Percentiles rank a stretch among this genome's conserved stretches.
phyloP scores from a whole-genome alignment of 2,888 invertebrate genomes.

The Colletes collaris region DNA sequence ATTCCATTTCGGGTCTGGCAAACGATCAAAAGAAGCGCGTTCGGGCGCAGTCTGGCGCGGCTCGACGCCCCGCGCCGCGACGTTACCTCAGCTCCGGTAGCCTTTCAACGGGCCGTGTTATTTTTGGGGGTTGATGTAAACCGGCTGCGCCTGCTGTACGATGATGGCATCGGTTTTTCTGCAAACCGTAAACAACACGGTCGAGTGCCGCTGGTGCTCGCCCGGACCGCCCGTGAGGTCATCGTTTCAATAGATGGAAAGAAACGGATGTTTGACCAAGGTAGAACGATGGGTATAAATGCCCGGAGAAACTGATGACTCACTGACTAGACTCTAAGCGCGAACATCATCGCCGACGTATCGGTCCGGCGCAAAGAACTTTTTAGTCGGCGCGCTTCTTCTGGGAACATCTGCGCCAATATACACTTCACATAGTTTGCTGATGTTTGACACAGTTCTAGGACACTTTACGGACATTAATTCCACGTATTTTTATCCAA shows the following conservation, averaged over 20 bases:
- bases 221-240: slow-evolving; percentile 47
- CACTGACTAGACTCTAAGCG: background rate
- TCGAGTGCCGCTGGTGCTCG: background rate
- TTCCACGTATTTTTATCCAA: too few relatives aligned
- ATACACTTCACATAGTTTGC: too few relatives aligned
- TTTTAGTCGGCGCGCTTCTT: background rate
- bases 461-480: too few relatives aligned
- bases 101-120: slow-evolving; percentile 50
- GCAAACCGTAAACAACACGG: slow-evolving; percentile 28
- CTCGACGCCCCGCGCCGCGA: background rate
- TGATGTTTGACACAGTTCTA: too few relatives aligned
- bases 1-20: slow-evolving; percentile 42
- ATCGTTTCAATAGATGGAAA: slow-evolving; percentile 37
- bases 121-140: slow-evolving; percentile 66
- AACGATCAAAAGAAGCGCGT: slow-evolving; percentile 12
- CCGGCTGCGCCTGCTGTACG: slow-evolving; percentile 41
- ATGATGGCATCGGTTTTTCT: slow-evolving; percentile 47
- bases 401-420: background rate
- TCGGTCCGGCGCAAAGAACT: background rate
- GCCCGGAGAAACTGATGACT: slow-evolving; percentile 27
- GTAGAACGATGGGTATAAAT: slow-evolving; percentile 2
- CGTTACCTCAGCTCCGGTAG: background rate
- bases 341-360: background rate
- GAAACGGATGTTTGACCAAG: slow-evolving; percentile 42
- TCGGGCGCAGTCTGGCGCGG: background rate